Percentiles rank a stretch among this genome's conserved stretches.
Conservation (phyloP, 2,797 vertebrate genomes). For the Silurus aristotelis region DNA sequence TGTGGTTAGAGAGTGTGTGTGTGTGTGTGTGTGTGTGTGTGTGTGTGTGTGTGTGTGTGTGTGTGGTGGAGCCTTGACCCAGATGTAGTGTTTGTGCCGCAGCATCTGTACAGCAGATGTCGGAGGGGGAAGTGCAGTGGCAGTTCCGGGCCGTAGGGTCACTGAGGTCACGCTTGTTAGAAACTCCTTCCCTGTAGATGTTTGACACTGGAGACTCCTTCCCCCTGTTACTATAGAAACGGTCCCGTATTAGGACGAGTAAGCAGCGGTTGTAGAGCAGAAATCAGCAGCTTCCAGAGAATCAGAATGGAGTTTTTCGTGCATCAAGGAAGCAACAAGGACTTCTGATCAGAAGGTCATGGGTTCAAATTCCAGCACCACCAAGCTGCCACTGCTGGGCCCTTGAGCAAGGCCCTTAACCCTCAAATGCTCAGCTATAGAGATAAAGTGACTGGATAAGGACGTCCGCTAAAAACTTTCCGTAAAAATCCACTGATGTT, state of each 20-base stretch:
- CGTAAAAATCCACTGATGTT: not conserved
- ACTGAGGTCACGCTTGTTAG: no score
- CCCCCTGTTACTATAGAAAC: not conserved
- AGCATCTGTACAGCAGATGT: conserved; percentile 38
- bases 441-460: no score
- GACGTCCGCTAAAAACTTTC: no score
- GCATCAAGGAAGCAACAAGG: not conserved
- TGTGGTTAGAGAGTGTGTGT: conserved; percentile 39
- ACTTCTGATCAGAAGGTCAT: no score
- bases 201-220: not conserved
- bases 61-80: conserved; percentile 29
- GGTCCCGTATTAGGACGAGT: no score
- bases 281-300: not conserved
- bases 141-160: not conserved
- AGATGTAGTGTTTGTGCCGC: conserved; percentile 36
- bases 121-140: conserved; percentile 26
- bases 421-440: no score
- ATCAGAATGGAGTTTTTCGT: not conserved
- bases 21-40: conserved; percentile 39
- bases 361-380: no score
- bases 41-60: conserved; percentile 8
- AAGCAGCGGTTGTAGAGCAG: no score
- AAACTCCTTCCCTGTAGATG: no score
- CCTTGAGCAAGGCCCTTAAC: no score
- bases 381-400: no score